These are phyloP conservation scores for Xylota segnis DNA, from an alignment of 2,888 invertebrate species.

Conservation along the genomic window DNA sequence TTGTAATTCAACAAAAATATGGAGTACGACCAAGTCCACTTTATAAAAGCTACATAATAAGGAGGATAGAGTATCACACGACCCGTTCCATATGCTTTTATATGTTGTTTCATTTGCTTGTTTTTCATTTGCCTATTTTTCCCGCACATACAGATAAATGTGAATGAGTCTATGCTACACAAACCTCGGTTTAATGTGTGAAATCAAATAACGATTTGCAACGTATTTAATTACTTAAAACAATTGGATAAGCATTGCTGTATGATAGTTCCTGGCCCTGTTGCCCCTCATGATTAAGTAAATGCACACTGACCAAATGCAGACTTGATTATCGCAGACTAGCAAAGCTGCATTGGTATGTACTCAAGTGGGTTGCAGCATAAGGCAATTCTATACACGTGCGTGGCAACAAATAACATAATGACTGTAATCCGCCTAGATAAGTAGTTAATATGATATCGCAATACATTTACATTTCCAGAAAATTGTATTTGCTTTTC, in stretches of 20 bases:
- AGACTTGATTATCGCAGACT: not conserved
- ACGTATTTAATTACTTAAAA: not conserved
- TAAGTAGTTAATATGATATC: not conserved
- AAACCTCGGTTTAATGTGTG: not conserved
- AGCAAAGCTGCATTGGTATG: not conserved
- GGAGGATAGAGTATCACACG: no score
- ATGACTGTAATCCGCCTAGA: not conserved
- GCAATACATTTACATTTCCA: not conserved
- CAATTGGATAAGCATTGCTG: not conserved
- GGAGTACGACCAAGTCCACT: no score
- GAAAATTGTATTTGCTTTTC: not conserved
- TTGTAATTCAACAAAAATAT: no score
- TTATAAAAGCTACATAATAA: no score
- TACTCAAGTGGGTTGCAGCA: not conserved
- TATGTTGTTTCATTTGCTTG: no score
- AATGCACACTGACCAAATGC: not conserved
- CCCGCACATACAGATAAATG: not conserved
- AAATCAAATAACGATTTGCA: not conserved
- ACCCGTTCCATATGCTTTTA: no score
- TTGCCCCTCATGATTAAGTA: not conserved
- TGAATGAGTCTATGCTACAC: not conserved
- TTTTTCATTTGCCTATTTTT: not conserved
- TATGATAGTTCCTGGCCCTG: not conserved
- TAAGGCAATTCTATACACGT: not conserved
- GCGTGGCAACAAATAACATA: not conserved